phyloP scores from a whole-genome alignment of 2,797 vertebrate genomes.

The Aldrovandia affinis region DNA sequence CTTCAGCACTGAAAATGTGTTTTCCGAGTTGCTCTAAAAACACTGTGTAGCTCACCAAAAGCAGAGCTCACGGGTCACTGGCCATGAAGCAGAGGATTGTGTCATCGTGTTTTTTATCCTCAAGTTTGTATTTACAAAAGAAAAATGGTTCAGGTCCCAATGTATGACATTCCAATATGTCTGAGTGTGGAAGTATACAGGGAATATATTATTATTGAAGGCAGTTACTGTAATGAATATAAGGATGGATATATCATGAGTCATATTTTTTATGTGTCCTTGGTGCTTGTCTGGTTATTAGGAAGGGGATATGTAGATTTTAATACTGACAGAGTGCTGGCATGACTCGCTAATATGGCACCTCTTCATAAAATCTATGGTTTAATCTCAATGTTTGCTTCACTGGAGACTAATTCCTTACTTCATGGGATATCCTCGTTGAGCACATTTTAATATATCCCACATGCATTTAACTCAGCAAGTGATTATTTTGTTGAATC shows the following conservation, averaged over 20 bases:
- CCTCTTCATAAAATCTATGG: not conserved
- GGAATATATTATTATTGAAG: not conserved
- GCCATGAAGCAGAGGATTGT: not conserved
- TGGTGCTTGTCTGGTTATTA: not conserved
- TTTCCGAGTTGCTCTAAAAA: not conserved
- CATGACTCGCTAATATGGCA: not conserved
- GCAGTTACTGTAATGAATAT: not conserved
- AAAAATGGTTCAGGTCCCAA: not conserved
- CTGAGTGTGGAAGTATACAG: not conserved
- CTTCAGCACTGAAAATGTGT: conserved; percentile 20
- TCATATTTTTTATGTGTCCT: not conserved
- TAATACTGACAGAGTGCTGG: not conserved
- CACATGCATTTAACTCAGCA: not conserved
- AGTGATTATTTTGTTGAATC: too few relatives aligned
- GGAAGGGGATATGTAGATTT: not conserved
- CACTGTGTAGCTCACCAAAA: not conserved
- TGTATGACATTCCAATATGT: not conserved
- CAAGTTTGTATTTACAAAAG: not conserved
- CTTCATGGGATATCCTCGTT: not conserved
- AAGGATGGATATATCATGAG: not conserved
- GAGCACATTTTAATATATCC: not conserved
- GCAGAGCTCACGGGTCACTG: not conserved
- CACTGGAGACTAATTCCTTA: not conserved
- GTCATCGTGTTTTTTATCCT: not conserved
- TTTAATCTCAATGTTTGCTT: not conserved